Conservation (phyloP, 2,113 vertebrate species). For the Danionella cerebrum region DNA sequence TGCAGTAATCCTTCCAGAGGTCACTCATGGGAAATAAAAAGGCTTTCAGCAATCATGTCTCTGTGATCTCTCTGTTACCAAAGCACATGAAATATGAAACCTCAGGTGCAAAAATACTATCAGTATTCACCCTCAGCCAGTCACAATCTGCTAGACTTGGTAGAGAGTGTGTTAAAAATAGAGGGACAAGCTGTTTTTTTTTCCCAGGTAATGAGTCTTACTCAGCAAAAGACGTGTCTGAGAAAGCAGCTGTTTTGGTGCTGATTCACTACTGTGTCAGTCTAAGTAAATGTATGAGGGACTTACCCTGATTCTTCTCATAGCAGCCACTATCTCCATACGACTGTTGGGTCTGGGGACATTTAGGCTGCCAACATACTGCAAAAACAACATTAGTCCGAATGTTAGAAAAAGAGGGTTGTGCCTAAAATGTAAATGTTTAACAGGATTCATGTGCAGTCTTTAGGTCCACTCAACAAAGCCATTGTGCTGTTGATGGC, state of each 20-base stretch:
- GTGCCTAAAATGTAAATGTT: no score
- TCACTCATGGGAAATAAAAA: background rate
- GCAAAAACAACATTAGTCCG: slow-evolving; percentile 30
- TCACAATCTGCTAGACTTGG: background rate
- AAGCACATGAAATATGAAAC: background rate
- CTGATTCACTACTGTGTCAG: slow-evolving; percentile 12
- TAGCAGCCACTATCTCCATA: slow-evolving; percentile 87
- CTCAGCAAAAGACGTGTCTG: background rate
- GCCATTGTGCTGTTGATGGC: no score
- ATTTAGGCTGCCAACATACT: slow-evolving; percentile 85
- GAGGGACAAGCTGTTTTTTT: background rate
- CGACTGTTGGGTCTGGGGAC: slow-evolving; percentile 86
- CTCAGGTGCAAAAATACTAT: slow-evolving; percentile 2
- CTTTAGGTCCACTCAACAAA: no score
- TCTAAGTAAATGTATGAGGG: background rate
- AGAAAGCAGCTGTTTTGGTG: slow-evolving; percentile 3
- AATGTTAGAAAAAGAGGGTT: background rate
- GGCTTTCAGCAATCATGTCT: background rate
- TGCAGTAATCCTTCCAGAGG: background rate
- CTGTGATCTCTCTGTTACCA: background rate
- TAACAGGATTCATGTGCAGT: no score
- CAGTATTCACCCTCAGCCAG: background rate
- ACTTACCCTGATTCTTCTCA: slow-evolving; percentile 87
- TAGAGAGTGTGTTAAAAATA: slow-evolving; percentile 3
- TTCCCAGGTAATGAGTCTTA: background rate